Percentiles rank a stretch among this genome's conserved stretches.
These are phyloP conservation scores for Scalopus aquaticus DNA, from an alignment of 2,113 vertebrate genomes.

Conservation along the genomic window DNA sequence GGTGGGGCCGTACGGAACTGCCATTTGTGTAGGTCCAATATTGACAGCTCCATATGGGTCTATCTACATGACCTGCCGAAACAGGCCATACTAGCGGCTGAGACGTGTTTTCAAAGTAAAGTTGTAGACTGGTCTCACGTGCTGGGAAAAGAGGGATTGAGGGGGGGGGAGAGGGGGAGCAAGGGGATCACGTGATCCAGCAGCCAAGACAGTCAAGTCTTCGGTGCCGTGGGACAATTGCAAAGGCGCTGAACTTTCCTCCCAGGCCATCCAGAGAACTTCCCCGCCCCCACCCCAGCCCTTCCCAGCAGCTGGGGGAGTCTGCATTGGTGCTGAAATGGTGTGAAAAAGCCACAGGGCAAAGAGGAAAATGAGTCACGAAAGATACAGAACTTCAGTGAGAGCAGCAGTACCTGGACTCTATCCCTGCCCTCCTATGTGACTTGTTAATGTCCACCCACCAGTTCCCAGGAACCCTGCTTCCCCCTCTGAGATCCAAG, in stretches of 20 bases:
- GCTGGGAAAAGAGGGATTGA: not conserved
- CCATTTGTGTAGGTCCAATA: not conserved
- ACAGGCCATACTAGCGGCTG: not conserved
- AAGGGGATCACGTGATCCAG: not conserved
- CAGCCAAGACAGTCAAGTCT: not conserved
- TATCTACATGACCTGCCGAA: not conserved
- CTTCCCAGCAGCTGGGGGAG: not conserved
- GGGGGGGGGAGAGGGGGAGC: not conserved
- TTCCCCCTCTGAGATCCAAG: not conserved
- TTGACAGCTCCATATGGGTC: not conserved
- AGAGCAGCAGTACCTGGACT: not conserved
- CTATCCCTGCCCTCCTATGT: not conserved
- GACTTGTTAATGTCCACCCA: not conserved
- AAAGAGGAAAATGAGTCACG: not conserved
- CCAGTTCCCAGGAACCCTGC: not conserved
- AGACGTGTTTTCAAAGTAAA: not conserved
- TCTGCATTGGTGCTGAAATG: not conserved
- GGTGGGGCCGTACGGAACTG: not conserved
- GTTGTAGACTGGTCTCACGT: not conserved
- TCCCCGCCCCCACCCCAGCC: too few species aligned
- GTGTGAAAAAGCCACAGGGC: not conserved
- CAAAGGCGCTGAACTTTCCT: not conserved
- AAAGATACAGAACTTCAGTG: not conserved
- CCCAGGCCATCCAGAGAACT: not conserved
- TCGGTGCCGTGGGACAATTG: fast-evolving